Evolutionary conservation across 2,797 vertebrate genomes (phyloP), one percentile per base, ranked within the genome.

Genomic region (Lagorchestes hirsutus): DNA sequence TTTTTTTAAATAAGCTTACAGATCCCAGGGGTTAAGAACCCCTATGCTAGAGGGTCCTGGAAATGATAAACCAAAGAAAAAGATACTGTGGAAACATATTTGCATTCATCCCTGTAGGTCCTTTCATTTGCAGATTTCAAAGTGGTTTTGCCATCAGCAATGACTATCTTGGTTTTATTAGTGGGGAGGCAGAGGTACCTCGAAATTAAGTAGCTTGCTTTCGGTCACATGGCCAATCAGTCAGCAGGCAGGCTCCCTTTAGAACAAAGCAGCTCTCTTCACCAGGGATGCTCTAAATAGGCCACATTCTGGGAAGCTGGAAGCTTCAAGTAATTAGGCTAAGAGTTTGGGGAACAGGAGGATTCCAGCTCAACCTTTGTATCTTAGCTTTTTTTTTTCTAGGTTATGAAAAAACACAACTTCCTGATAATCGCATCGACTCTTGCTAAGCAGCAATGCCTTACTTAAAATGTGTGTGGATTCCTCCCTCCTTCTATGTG

Each of bases 61-160:
- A 96, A 97, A 28, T 92, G 90, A 94, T 87, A 96, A 96, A 95
- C n/a, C 22, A 95, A 95, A 96, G 92, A 93, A 50, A 87, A 74
- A 50, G 92, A 54, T 74, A 95, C 56, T 24, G 90, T 87, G 46
- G 54, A 93, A 96, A 97, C 95, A 87, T 93, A 97, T 95, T 27
- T 97, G 92, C 54, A 90, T 74, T 95, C 58, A 46, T 92, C 58
- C 34, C 94, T 94, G 54, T 56, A 96, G 90, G 56, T 93, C 93
- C 93, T 97, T 98, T 97, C 97, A 98, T 97, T 97, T 98, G 74
- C n/a, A 87, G 91, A 96, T 98, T 97, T 98, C 97, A 97, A 98
- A 98, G 98, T 93, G 96, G 95, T 96, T 96, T 96, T 91, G 96
- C 91, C 94, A 93, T 96, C 90, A 93, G 94, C 97, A 98, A 97